Evolutionary conservation across 2,113 vertebrate genomes (phyloP), one percentile per base, ranked within the genome.

Genomic region (Reinhardtius hippoglossoides): DNA sequence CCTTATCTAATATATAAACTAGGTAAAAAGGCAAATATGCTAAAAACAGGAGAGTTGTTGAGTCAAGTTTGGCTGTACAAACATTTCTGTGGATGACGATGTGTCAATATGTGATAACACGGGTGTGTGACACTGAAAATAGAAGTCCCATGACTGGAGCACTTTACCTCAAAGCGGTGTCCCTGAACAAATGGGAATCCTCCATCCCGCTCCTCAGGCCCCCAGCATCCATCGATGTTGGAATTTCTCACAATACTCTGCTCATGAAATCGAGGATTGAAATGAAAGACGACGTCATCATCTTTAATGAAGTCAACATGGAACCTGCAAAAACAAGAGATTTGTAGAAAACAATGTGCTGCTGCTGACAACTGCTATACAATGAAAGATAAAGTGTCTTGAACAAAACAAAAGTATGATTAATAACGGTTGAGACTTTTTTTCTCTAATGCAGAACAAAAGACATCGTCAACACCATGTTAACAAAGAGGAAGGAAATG

Each of bases 201-300:
- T 42, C 88, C 93, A 0, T 92, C 94, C 24, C 94, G 85, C 83
- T 95, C 95, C 86, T 95, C 95, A 0, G 94, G 94, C 0, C 95
- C 95, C 95, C 95, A 95, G 42, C 85, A 80, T 15, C 93, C 94
- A 0, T 78, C 90, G 0, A 95, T 56, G 57, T 81, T 83, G 56
- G 95, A 91, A 85, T 95, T 95, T 54, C 94, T 87, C 54, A 95
- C 92, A 5, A 94, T 74, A 0, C 78, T 91, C 44, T 91, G 88
- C 78, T 95, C 93, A 1, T 13, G 9, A 72, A 95, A 94, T 16
- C 95, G 94, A 76, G 95, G 94, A 55, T 95, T 95, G 27, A 95
- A 93, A 84, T 95, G 95, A 83, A 95, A 95, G 52, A 95, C 91
- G 8, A 92, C 26, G 0, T 95, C 95, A 8, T 73, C 1, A 6